Evolutionary conservation across 2,797 vertebrate genomes (phyloP), one percentile per base, ranked within the genome.

Genomic region (Cyprinella venusta): DNA sequence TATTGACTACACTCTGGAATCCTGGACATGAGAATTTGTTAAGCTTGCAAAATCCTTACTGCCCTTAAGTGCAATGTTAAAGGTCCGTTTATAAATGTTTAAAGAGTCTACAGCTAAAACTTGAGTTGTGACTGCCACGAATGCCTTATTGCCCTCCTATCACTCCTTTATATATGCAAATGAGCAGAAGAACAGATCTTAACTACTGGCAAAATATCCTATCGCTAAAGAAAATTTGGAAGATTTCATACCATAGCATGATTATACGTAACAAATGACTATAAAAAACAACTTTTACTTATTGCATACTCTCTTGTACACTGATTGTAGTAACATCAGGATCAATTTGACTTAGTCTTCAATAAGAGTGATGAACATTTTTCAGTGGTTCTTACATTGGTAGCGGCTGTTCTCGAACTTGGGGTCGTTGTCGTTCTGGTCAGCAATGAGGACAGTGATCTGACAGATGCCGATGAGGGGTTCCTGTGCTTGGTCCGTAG

Each of bases 381-480:
- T 33, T 9, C 1, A 26, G 52, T n/a, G n/a, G 16, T 19, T 86
- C 96, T 96, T 91, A 97, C 96, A 95, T 82, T 97, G 96, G 84
- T 97, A 97, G 72, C 92, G 95, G 69, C 96, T 97, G 92, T 96
- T 97, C 88, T 97, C 96, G 65, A 98, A 98, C 79, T 94, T 96
- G 38, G 97, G 96, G 2, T 95, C 92, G 2, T 97, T 98, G 94
- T 98, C 97, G 16, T 98, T 98, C 93, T 96, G 79, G 48, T 98
- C 97, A 0, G 89, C 89, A 52, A 98, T 92, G 80, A 95, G 79
- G 67, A 97, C 72, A 0, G 93, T 95, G 91, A 98, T 82, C 90
- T 92, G 96, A 83, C 97, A 98, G 88, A 97, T 89, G 0, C 96
- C 94, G 0, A 96, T 96, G 83, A 97, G 94, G 0, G 96, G 97